phyloP scores from a whole-genome alignment of 2,797 vertebrate genomes.

The Rhinatrema bivittatum region DNA sequence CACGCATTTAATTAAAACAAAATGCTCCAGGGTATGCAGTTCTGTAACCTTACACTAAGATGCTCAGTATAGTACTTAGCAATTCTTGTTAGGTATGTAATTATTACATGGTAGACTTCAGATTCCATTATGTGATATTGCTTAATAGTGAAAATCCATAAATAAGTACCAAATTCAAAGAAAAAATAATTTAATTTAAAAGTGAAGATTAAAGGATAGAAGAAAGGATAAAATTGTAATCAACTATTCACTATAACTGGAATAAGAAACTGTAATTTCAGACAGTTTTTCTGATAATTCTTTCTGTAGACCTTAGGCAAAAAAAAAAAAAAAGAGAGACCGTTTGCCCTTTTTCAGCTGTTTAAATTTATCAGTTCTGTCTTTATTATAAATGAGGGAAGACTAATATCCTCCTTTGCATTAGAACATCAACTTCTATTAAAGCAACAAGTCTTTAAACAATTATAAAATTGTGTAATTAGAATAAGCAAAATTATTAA shows the following conservation, averaged over 20 bases:
- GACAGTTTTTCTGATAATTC: conserved; percentile 2
- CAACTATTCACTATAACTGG: conserved; percentile 21
- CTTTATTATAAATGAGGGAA: no score
- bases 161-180: conserved; percentile 9
- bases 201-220: conserved; percentile 20
- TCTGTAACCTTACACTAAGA: background rate
- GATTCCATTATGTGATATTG: background rate
- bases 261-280: conserved; percentile 14
- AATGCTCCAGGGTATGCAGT: background rate
- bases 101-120: conserved; percentile 1
- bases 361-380: no score
- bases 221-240: conserved; percentile 18
- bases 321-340: background rate
- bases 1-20: conserved; percentile 13
- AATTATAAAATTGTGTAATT: no score
- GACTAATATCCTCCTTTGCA: no score
- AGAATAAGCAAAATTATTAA: no score
- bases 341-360: no score
- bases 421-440: no score
- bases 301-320: conserved; percentile 5
- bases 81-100: background rate
- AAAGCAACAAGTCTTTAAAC: no score
- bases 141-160: conserved; percentile 3
- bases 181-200: conserved; percentile 17
- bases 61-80: background rate